A percentile compares a stretch with the other conserved stretches of the same genome.
Evolutionary conservation across 2,888 invertebrate genomes (phyloP).

Genomic region (Adineta ricciae): DNA sequence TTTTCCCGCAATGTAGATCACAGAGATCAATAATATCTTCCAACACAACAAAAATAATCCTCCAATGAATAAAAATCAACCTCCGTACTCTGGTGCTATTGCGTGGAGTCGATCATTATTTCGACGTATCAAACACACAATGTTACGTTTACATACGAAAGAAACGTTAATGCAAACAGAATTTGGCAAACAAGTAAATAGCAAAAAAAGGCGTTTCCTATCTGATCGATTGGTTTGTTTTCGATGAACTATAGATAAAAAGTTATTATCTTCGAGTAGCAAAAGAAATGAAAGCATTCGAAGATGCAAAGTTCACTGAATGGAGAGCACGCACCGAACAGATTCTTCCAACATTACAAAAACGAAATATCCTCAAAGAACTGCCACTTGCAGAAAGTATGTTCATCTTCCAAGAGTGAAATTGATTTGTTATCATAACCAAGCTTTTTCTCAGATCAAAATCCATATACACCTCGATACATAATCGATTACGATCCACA

Average conservation of each 20-base stretch:
- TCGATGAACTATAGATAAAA: conserved; percentile 55
- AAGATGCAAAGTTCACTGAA: conserved; percentile 62
- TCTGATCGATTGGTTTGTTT: background rate
- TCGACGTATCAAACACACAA: conserved; percentile 66
- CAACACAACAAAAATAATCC: conserved; percentile 53
- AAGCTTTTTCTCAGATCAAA: no score
- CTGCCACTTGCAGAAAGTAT: background rate
- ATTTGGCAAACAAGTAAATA: conserved; percentile 57
- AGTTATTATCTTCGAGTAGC: conserved; percentile 67
- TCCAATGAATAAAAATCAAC: conserved; percentile 65
- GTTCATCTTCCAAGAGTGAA: background rate
- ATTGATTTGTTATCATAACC: no score
- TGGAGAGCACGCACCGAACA: conserved; percentile 61
- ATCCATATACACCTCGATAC: conserved; percentile 38
- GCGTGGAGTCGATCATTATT: conserved; percentile 74
- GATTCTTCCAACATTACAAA: conserved; percentile 60
- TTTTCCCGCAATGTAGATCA: no score
- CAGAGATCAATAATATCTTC: conserved; percentile 39
- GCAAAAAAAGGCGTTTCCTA: no score
- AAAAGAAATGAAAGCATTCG: conserved; percentile 65
- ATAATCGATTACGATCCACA: conserved; percentile 50
- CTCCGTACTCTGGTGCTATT: conserved; percentile 71
- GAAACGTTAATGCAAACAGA: conserved; percentile 65
- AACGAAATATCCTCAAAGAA: conserved; percentile 34
- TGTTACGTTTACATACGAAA: conserved; percentile 67